Evolutionary conservation across 2,797 vertebrate genomes (phyloP), one percentile per base, ranked within the genome.

Genomic region (Esox masquinongy): DNA sequence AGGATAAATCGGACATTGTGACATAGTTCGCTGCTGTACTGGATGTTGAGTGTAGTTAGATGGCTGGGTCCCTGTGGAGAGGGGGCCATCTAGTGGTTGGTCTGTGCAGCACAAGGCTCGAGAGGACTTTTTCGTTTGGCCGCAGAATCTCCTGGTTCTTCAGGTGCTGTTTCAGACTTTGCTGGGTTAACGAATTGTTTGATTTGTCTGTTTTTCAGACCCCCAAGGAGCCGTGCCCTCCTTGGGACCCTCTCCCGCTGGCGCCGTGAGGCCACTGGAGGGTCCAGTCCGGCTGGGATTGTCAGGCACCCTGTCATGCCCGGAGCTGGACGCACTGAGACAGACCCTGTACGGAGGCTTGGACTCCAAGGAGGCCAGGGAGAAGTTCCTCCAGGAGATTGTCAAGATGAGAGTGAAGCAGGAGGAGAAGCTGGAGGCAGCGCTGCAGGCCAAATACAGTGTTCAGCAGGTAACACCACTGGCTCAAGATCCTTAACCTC

Each of bases 341-440:
- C 97, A 98, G 92, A 96, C 96, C 75, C 91, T 99, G 83, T 95
- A 96, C 68, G 92, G 95, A 0, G 96, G 97, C 82, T 92, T 97
- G 77, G 97, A 97, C 79, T 96, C 95, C 53, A 96, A 95, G 92
- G 98, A 99, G 90, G 94, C 96, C 82, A 94, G 97, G 90, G 97
- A 99, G 87, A 97, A 96, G 88, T 95, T 99, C 88, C 94, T 99
- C 77, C 97, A 99, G 43, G 98, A 99, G 91, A 95, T 99, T 19
- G 92, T 98, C 72, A 96, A 94, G 86, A 97, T 99, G 96, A 91
- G 96, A 24, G 95, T 98, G 78, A 98, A 97, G 89, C 98, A 99
- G 88, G 97, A 99, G 85, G 97, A 99, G 84, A 99, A 97, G 87
- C 93, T 99, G 47, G 94, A 94, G 0, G 93, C 95, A 0, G 97